These are phyloP conservation scores for Martes flavigula DNA, from an alignment of 2,797 vertebrate species.

Conservation along the genomic window DNA sequence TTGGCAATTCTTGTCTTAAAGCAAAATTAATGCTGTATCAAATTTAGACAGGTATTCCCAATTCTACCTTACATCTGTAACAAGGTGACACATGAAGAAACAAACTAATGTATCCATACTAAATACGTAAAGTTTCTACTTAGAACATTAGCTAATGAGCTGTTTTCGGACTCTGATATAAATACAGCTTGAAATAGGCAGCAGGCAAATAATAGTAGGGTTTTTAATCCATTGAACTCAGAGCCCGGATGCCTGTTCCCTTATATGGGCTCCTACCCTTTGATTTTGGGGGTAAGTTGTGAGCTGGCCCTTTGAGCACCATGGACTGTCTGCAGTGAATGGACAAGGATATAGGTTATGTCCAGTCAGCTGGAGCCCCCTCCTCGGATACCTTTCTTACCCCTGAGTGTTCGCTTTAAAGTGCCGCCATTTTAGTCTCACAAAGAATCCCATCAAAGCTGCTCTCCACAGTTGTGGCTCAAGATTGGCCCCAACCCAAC, in stretches of 20 bases:
- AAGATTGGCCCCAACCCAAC: background rate
- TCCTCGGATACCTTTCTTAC: background rate
- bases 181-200: background rate
- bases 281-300: background rate
- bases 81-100: background rate
- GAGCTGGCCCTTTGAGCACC: background rate
- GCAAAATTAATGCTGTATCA: background rate
- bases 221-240: background rate
- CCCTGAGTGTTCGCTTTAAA: background rate
- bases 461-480: background rate
- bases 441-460: background rate
- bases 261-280: background rate
- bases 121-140: constrained; percentile 51
- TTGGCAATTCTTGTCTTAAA: constrained; percentile 7
- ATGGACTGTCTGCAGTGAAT: background rate
- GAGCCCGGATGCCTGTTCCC: background rate
- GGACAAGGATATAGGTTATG: background rate
- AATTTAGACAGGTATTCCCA: background rate
- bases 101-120: background rate
- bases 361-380: background rate
- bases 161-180: background rate
- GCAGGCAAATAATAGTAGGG: background rate
- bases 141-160: background rate
- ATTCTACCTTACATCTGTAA: background rate
- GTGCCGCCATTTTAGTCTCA: background rate